Percentiles rank a stretch among this genome's conserved stretches.
phyloP scores from a whole-genome alignment of 2,888 invertebrate genomes.

The Parthenolecanium corni region DNA sequence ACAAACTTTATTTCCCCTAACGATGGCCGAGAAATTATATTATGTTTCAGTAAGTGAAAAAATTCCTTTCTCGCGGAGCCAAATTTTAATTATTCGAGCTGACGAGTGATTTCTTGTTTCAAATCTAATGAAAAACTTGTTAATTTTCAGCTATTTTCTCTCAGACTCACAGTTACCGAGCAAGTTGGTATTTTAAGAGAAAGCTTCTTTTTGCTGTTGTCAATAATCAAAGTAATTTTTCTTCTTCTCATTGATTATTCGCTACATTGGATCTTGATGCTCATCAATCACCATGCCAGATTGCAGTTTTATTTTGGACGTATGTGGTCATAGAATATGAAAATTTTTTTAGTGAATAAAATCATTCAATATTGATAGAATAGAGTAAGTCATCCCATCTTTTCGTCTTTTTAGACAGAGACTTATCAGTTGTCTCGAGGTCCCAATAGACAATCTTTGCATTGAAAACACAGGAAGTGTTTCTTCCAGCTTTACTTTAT shows the following conservation, averaged over 20 bases:
- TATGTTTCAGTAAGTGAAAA: conserved; percentile 47
- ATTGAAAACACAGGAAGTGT: too few species aligned
- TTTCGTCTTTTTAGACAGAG: too few species aligned
- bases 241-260: conserved; percentile 67
- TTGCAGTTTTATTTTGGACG: conserved; percentile 28
- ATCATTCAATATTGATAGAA: too few species aligned
- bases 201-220: conserved; percentile 42
- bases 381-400: too few species aligned
- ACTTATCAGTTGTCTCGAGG: too few species aligned
- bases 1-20: conserved; percentile 54
- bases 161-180: conserved; percentile 36
- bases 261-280: conserved; percentile 60
- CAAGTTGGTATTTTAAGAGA: conserved; percentile 30
- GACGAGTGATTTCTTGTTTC: background rate
- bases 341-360: too few species aligned
- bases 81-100: background rate
- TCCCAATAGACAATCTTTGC: too few species aligned
- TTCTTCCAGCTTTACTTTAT: too few species aligned
- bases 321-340: conserved; percentile 7
- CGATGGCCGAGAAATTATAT: conserved; percentile 47
- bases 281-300: conserved; percentile 41
- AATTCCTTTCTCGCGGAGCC: conserved; percentile 24
- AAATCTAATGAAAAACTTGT: background rate
- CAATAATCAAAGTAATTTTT: conserved; percentile 57
- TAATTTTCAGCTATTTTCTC: conserved; percentile 36